Evolutionary conservation across 2,888 invertebrate genomes (phyloP), one percentile per base, ranked within the genome.

Genomic region (Selenia dentaria): DNA sequence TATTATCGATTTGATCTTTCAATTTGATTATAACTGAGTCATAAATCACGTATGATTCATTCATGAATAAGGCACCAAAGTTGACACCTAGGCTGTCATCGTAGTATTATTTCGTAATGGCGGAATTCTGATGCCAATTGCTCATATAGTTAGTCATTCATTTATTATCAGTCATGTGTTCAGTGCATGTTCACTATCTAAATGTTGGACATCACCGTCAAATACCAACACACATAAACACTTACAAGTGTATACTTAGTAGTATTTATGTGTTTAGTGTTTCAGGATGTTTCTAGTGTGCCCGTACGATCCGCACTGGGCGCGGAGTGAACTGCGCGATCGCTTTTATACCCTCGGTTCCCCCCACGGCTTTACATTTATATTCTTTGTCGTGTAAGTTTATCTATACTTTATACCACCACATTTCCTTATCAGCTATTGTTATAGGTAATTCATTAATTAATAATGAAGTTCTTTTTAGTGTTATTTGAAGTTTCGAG

Each of bases 221-320:
- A n/a, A n/a, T n/a, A n/a, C n/a, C n/a, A n/a, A n/a, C n/a, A n/a
- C n/a, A n/a, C n/a, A n/a, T n/a, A n/a, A n/a, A n/a, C n/a, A n/a
- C n/a, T n/a, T n/a, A n/a, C n/a, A n/a, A n/a, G n/a, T n/a, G n/a
- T n/a, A n/a, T n/a, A n/a, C n/a, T n/a, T n/a, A n/a, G n/a, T n/a
- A n/a, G n/a, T n/a, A n/a, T n/a, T n/a, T n/a, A n/a, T n/a, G n/a
- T n/a, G n/a, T n/a, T n/a, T n/a, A 33, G 31, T 38, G 26, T 8
- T 54, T n/a, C n/a, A n/a, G n/a, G 35, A 43, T 78, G 74, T 78
- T 78, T 63, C 54, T 60, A 65, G 83, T 83, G 64, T 83, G 84
- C 86, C 87, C 84, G 86, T 78, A 66, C 89, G 66, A 86, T 88
- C 88, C 89, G 83, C 85, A 89, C 86, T 89, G 88, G 82, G 81